A percentile compares a stretch with the other conserved stretches of the same genome.
Evolutionary conservation across 2,888 invertebrate genomes (phyloP).

Genomic region (Penaeus monodon): DNA sequence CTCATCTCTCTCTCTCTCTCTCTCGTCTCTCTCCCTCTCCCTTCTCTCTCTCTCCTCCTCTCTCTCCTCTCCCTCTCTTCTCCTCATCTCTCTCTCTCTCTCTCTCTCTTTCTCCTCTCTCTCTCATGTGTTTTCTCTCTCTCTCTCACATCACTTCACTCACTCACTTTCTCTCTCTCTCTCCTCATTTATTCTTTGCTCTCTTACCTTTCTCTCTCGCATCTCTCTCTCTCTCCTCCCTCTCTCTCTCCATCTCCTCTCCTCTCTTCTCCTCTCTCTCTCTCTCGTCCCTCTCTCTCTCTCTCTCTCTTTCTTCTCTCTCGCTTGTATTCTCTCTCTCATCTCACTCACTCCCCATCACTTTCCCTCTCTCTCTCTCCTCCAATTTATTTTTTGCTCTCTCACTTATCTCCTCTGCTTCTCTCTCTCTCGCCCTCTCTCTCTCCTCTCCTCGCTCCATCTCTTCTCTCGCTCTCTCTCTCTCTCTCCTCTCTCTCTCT

Average conservation of each 20-base stretch:
- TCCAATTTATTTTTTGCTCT: too few species aligned
- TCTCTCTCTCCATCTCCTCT: neutral
- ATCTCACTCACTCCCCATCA: too few species aligned
- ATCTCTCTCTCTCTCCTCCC: neutral
- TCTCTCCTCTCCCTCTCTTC: too few species aligned
- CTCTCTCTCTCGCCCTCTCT: neutral
- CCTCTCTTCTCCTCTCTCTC: neutral
- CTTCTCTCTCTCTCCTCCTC: too few species aligned
- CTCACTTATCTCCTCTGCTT: neutral
- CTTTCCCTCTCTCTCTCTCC: too few species aligned
- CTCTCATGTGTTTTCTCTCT: too few species aligned
- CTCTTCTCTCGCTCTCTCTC: too few species aligned
- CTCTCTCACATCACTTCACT: too few species aligned
- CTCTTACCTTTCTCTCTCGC: too few species aligned
- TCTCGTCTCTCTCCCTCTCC: neutral
- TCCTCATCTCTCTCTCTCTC: too few species aligned
- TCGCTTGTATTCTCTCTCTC: neutral
- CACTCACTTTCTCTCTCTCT: neutral
- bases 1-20: conserved; percentile 11
- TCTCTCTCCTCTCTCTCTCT: neutral
- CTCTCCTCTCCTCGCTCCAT: too few species aligned
- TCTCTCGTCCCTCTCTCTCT: neutral
- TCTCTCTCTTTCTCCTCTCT: too few species aligned
- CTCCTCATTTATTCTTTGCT: neutral
- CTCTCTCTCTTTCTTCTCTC: neutral